phyloP scores from a whole-genome alignment of 1,140 invertebrate species.

The Diprion similis region DNA sequence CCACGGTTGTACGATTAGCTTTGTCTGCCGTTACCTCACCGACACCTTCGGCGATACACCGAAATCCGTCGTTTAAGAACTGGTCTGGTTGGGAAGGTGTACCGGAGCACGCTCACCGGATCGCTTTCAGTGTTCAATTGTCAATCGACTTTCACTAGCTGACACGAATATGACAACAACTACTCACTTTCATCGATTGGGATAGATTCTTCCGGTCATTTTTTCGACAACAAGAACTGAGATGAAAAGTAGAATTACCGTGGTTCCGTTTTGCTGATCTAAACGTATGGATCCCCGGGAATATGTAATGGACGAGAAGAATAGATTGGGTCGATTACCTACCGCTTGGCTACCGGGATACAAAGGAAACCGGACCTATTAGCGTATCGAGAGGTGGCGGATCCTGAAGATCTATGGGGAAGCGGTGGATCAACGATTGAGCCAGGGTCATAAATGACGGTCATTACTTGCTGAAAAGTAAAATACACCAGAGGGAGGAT shows the following conservation, averaged over 20 bases:
- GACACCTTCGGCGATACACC: not conserved
- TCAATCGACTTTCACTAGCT: not conserved
- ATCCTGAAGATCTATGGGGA: no score
- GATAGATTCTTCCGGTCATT: not conserved
- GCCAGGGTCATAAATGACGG: no score
- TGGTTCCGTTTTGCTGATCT: no score
- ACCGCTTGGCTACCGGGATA: no score
- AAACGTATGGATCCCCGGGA: no score
- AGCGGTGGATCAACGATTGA: no score
- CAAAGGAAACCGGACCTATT: no score
- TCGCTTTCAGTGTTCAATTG: not conserved
- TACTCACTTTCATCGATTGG: not conserved
- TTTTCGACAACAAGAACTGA: not conserved
- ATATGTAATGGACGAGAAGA: no score
- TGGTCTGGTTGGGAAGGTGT: not conserved
- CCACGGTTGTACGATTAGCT: not conserved
- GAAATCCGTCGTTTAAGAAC: not conserved
- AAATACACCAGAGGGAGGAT: no score
- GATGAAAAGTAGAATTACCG: not conserved
- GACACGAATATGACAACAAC: not conserved
- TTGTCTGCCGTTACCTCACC: not conserved
- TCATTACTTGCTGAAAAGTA: no score
- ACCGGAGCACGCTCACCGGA: not conserved
- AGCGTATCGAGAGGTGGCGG: no score
- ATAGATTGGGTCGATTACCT: no score